phyloP scores from a whole-genome alignment of 2,888 invertebrate species.

The Apamea monoglypha region DNA sequence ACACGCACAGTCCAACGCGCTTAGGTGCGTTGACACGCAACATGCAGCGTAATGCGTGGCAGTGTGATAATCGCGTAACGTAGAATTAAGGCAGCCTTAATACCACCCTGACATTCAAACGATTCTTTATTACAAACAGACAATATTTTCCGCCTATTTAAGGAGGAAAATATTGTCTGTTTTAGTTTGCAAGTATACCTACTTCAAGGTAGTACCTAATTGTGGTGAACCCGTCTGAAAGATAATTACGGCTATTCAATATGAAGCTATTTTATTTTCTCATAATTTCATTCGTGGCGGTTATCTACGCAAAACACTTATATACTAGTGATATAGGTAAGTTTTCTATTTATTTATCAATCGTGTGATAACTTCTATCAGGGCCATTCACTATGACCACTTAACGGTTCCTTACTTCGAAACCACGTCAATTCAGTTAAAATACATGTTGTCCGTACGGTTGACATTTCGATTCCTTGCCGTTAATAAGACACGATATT shows the following conservation, averaged over 20 bases:
- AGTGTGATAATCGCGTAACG: too few relatives aligned
- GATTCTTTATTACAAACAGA: background rate
- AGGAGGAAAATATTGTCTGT: background rate
- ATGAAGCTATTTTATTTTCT: conserved; percentile 29
- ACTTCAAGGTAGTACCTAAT: background rate
- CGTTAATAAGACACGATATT: too few relatives aligned
- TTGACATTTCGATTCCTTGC: too few relatives aligned
- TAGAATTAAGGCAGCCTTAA: too few relatives aligned
- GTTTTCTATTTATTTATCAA: conserved; percentile 3
- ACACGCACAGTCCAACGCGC: too few relatives aligned
- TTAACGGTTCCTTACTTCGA: too few relatives aligned
- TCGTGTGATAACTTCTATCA: background rate
- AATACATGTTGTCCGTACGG: too few relatives aligned
- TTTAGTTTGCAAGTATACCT: background rate
- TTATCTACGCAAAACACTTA: background rate
- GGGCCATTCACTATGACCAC: too few relatives aligned
- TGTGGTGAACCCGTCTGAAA: background rate
- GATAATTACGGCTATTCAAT: background rate
- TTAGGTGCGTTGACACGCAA: too few relatives aligned
- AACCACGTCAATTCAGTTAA: too few relatives aligned
- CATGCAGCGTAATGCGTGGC: too few relatives aligned
- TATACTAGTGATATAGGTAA: conserved; percentile 5
- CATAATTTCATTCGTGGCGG: background rate
- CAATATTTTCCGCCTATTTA: too few relatives aligned
- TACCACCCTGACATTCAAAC: background rate